Percentiles rank a stretch among this genome's conserved stretches.
phyloP scores from a whole-genome alignment of 2,113 vertebrate species.

The Leptosomus discolor region DNA sequence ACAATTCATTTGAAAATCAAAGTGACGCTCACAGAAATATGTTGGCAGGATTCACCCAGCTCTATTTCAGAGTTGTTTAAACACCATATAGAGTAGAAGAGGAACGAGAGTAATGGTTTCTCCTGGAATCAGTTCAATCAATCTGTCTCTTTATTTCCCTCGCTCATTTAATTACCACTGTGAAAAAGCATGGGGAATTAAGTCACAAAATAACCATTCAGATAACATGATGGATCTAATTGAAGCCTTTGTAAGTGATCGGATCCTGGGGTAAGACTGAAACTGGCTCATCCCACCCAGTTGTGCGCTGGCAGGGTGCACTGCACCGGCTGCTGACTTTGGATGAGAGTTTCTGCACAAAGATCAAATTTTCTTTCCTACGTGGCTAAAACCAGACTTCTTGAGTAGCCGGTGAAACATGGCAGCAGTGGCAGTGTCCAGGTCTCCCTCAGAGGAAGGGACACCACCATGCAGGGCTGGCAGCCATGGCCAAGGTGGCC shows the following conservation, averaged over 20 bases:
- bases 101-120: not conserved
- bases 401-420: rapidly evolving
- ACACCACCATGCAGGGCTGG: rapidly evolving
- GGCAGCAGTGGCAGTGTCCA: rapidly evolving
- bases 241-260: conserved; percentile 12
- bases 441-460: not conserved
- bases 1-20: conserved; percentile 62
- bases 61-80: conserved; percentile 50
- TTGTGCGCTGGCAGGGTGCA: not conserved
- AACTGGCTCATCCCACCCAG: not conserved
- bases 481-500: rapidly evolving
- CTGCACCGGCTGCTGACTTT: not conserved
- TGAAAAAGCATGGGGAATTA: conserved; percentile 48
- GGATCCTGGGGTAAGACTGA: not conserved
- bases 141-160: conserved; percentile 3
- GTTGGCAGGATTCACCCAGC: conserved; percentile 50
- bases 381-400: not conserved
- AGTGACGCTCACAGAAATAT: conserved; percentile 45
- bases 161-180: conserved; percentile 49
- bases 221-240: conserved; percentile 48
- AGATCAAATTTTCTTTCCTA: not conserved
- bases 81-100: not conserved
- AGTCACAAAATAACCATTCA: conserved; percentile 54
- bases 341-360: not conserved
- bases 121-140: conserved; percentile 63